phyloP scores from a whole-genome alignment of 2,113 vertebrate species.

The Balaeniceps rex region DNA sequence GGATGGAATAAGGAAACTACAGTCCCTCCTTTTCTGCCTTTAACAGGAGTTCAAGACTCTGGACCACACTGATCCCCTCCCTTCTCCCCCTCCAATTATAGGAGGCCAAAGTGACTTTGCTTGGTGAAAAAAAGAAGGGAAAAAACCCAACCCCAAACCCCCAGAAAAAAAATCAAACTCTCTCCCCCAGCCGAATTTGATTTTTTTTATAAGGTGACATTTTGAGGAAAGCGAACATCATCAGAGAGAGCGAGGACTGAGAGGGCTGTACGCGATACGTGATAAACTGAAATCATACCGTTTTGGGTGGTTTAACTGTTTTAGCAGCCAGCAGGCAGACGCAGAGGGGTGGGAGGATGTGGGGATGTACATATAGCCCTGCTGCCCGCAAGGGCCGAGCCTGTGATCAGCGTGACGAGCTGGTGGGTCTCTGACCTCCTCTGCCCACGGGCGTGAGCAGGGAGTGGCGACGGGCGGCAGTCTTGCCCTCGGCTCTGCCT shows the following conservation, averaged over 20 bases:
- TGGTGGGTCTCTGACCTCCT: rapidly evolving
- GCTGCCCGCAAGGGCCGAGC: not conserved
- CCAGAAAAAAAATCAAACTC: not conserved
- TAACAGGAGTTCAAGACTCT: not conserved
- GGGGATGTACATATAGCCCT: not conserved
- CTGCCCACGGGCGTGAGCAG: rapidly evolving
- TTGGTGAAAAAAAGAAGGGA: not conserved
- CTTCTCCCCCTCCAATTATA: not conserved
- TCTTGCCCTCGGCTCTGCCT: not conserved
- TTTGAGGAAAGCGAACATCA: not conserved
- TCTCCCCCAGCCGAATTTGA: not conserved
- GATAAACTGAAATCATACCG: not conserved
- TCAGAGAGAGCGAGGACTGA: not conserved
- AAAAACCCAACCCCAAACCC: not conserved
- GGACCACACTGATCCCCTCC: not conserved
- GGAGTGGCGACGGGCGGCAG: not conserved
- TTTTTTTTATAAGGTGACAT: not conserved
- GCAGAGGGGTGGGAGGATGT: not conserved
- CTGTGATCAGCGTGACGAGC: not conserved
- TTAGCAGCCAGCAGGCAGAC: not conserved
- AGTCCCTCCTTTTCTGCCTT: not conserved
- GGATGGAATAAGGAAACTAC: not conserved
- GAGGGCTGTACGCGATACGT: rapidly evolving
- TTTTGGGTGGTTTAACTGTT: not conserved
- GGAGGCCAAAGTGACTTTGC: not conserved